phyloP scores from a whole-genome alignment of 2,888 invertebrate genomes.

The Sarcophaga carnaria region DNA sequence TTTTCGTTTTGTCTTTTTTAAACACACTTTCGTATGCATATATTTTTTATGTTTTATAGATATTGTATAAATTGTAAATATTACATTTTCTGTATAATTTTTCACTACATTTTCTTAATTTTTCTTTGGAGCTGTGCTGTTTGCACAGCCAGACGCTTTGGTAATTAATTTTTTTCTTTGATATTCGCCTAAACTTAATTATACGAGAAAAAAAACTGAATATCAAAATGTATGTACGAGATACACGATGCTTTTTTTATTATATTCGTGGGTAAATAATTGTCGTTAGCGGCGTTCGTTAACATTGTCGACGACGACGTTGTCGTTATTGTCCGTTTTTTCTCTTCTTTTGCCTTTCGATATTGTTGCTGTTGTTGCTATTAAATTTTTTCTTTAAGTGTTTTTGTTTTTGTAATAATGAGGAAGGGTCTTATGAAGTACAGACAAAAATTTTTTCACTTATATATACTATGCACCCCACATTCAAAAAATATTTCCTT shows the following conservation, averaged over 20 bases:
- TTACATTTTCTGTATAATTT: background rate
- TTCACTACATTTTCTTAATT: constrained; percentile 18
- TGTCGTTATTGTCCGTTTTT: constrained; percentile 65
- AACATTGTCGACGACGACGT: constrained; percentile 62
- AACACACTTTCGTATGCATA: background rate
- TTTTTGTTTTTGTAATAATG: constrained; percentile 33
- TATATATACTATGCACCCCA: background rate
- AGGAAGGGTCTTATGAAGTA: constrained; percentile 76
- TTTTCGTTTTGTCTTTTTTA: constrained; percentile 6
- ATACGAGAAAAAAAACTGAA: constrained; percentile 24
- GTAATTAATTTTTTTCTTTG: constrained; percentile 40
- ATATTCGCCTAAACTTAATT: constrained; percentile 41
- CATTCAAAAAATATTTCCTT: constrained; percentile 16
- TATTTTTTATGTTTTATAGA: constrained; percentile 7
- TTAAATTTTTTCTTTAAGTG: constrained; percentile 49
- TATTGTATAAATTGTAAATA: background rate
- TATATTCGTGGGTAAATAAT: constrained; percentile 63
- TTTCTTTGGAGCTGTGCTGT: background rate
- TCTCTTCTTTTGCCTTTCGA: constrained; percentile 9
- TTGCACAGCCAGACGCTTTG: constrained; percentile 32
- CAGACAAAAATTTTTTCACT: constrained; percentile 71
- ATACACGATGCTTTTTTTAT: constrained; percentile 38
- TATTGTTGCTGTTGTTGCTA: constrained; percentile 53
- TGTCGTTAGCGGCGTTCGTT: constrained; percentile 69
- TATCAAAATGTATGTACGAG: constrained; percentile 34